These are phyloP conservation scores for Drymonia ruficornis DNA, from an alignment of 2,888 invertebrate genomes.

Conservation along the genomic window DNA sequence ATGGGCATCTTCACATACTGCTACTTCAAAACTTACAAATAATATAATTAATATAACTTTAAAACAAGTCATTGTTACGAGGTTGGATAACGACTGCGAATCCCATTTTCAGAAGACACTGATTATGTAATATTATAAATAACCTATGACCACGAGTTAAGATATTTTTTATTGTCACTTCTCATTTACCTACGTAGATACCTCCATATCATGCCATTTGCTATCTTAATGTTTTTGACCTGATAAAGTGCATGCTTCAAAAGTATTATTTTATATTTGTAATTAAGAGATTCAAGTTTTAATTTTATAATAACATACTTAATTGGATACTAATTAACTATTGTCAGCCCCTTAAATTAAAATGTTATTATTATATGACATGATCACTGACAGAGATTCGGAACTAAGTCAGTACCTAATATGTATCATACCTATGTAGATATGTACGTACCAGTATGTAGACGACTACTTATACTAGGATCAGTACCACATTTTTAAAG, in stretches of 20 bases:
- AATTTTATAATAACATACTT: too few species aligned
- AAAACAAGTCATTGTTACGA: constrained; percentile 29
- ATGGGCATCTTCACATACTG: constrained; percentile 11
- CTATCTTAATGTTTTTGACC: constrained; percentile 23
- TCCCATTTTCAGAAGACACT: constrained; percentile 7
- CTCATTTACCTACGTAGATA: constrained; percentile 23
- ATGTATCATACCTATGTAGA: too few species aligned
- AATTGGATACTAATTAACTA: too few species aligned
- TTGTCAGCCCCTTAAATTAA: too few species aligned
- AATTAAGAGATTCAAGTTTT: too few species aligned
- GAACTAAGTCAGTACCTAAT: too few species aligned
- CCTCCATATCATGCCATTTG: constrained; percentile 16
- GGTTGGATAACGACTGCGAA: constrained; percentile 23
- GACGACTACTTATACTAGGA: too few species aligned
- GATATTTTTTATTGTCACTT: constrained; percentile 22
- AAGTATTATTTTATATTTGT: not conserved
- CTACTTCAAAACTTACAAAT: constrained; percentile 23
- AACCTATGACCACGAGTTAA: constrained; percentile 33
- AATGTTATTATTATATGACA: too few species aligned
- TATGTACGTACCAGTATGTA: too few species aligned
- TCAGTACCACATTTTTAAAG: too few species aligned
- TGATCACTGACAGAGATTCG: too few species aligned
- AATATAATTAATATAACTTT: constrained; percentile 23
- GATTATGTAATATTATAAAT: constrained; percentile 24
- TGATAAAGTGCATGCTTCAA: constrained; percentile 12